Percentiles rank a stretch among this genome's conserved stretches.
Conservation (phyloP, 2,113 vertebrate species). For the Gavialis gangeticus region DNA sequence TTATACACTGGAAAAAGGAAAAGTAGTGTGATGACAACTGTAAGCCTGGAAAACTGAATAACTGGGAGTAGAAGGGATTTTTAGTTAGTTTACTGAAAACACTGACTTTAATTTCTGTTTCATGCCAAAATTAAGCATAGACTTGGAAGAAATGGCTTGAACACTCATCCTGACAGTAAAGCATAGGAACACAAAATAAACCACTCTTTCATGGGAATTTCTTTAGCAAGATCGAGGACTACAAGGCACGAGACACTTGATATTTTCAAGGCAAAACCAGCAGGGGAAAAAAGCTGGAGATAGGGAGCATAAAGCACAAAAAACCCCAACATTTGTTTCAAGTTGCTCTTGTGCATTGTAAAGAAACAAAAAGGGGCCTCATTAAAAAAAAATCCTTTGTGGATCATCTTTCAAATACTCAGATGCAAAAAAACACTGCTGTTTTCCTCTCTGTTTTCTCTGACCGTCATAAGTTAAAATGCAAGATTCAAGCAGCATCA, state of each 20-base stretch:
- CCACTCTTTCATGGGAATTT: not conserved
- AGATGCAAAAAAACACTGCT: not conserved
- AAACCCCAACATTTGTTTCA: not conserved
- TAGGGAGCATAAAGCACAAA: not conserved
- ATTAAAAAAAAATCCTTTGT: not conserved
- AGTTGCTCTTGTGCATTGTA: fast-evolving
- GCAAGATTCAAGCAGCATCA: not conserved
- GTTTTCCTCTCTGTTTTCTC: not conserved
- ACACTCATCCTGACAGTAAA: not conserved
- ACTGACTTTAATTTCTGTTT: not conserved
- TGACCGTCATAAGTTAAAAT: not conserved
- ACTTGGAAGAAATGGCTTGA: too few relatives aligned
- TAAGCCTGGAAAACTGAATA: not conserved
- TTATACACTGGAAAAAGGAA: not conserved
- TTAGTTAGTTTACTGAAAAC: not conserved
- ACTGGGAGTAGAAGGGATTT: not conserved
- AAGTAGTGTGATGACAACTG: not conserved
- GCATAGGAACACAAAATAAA: not conserved
- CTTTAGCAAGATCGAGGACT: not conserved
- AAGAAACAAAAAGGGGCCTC: not conserved
- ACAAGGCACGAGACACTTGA: not conserved
- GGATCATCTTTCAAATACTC: not conserved
- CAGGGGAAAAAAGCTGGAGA: not conserved
- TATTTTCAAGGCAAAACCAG: not conserved
- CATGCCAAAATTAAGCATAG: not conserved